These are phyloP conservation scores for Drosophila phalerata DNA, from an alignment of 2,888 invertebrate genomes.

Conservation along the genomic window DNA sequence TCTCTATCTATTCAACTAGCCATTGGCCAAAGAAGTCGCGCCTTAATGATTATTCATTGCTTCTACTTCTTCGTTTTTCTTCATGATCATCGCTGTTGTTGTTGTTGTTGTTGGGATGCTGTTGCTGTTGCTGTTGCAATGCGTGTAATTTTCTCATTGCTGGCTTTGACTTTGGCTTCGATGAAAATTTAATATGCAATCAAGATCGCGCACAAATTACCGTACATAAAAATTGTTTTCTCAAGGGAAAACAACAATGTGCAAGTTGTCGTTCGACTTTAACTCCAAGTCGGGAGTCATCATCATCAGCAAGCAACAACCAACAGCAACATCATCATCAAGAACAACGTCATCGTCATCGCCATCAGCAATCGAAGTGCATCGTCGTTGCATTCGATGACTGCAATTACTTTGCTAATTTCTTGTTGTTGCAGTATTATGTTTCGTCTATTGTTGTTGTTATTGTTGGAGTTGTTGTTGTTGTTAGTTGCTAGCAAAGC, in stretches of 20 bases:
- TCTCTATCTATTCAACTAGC: conserved; percentile 18
- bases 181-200: conserved; percentile 79
- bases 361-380: conserved; percentile 45
- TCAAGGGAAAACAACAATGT: conserved; percentile 78
- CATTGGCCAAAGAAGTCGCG: conserved; percentile 56
- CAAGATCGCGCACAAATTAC: conserved; percentile 81
- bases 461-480: conserved; percentile 5
- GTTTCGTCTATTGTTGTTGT: conserved; percentile 1
- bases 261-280: conserved; percentile 67
- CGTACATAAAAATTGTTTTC: conserved; percentile 78
- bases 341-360: conserved; percentile 27
- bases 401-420: conserved; percentile 65
- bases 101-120: conserved; percentile 39
- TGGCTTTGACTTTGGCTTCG: conserved; percentile 65
- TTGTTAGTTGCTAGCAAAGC: conserved; percentile 6
- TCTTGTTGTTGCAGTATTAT: conserved; percentile 28
- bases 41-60: conserved; percentile 80
- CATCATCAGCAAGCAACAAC: conserved; percentile 25
- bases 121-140: conserved; percentile 54
- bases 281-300: conserved; percentile 35
- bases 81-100: conserved; percentile 15
- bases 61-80: conserved; percentile 23
- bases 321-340: conserved; percentile 14
- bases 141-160: conserved; percentile 81
- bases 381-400: conserved; percentile 40